phyloP scores from a whole-genome alignment of 2,113 vertebrate genomes.

The Cricetomys ansorgei region DNA sequence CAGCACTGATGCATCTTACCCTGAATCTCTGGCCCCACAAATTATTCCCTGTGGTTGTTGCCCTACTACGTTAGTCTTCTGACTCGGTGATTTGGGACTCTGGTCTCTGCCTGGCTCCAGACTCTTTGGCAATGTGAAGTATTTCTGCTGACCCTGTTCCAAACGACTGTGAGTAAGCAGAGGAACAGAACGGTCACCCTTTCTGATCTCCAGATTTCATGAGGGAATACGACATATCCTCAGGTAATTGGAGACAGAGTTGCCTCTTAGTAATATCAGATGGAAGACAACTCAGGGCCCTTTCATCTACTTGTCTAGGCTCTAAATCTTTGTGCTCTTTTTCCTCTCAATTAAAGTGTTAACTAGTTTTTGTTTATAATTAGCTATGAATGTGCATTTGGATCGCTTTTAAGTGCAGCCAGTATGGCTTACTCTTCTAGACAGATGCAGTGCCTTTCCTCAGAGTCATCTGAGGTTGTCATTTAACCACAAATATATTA shows the following conservation, averaged over 20 bases:
- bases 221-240: slow-evolving; percentile 89
- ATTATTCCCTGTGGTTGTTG: slow-evolving; percentile 56
- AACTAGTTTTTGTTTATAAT: slow-evolving; percentile 88
- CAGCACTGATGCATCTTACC: background rate
- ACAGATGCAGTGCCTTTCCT: slow-evolving; percentile 73
- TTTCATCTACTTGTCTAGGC: slow-evolving; percentile 85
- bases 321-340: slow-evolving; percentile 83
- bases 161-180: slow-evolving; percentile 80
- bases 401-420: slow-evolving; percentile 81
- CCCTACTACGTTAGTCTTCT: slow-evolving; percentile 75
- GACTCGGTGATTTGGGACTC: slow-evolving; percentile 74
- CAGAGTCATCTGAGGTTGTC: slow-evolving; percentile 72
- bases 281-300: slow-evolving; percentile 82
- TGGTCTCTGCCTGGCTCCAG: slow-evolving; percentile 75
- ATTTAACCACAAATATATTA: slow-evolving; percentile 47
- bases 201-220: slow-evolving; percentile 85
- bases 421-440: slow-evolving; percentile 60
- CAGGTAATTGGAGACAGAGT: slow-evolving; percentile 92
- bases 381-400: slow-evolving; percentile 82
- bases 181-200: slow-evolving; percentile 82
- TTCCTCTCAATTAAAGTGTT: slow-evolving; percentile 83
- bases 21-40: slow-evolving; percentile 39
- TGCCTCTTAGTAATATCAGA: slow-evolving; percentile 86
- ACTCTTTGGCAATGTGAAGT: slow-evolving; percentile 82
- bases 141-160: slow-evolving; percentile 83